phyloP scores from a whole-genome alignment of 2,888 invertebrate species.

The Eremobia ochroleuca region DNA sequence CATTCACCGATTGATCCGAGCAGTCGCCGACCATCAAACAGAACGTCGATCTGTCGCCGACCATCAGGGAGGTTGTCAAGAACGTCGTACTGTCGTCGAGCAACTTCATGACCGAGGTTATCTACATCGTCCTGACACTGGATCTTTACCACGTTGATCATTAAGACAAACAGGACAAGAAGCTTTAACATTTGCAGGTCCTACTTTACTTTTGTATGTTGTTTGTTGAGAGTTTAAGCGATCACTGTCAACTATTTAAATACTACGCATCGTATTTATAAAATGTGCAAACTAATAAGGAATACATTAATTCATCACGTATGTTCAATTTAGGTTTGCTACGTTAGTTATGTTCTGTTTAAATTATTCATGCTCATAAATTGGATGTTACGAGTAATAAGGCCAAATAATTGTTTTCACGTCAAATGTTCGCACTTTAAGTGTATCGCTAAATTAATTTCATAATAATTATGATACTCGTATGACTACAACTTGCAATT shows the following conservation, averaged over 20 bases:
- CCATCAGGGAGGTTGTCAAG: too few species aligned
- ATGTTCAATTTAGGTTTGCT: background rate
- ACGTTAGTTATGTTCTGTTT: background rate
- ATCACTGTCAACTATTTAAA: background rate
- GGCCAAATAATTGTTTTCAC: too few species aligned
- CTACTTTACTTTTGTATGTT: too few species aligned
- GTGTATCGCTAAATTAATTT: too few species aligned
- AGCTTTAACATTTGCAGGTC: slow-evolving; percentile 6
- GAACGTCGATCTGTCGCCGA: background rate
- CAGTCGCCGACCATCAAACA: background rate
- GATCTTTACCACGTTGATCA: background rate
- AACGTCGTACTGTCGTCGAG: background rate
- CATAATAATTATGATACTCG: too few species aligned
- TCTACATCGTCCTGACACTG: background rate
- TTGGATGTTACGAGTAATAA: background rate
- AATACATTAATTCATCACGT: background rate
- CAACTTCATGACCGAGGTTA: background rate
- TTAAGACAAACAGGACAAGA: background rate
- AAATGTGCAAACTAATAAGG: background rate
- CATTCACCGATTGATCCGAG: background rate
- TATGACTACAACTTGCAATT: too few species aligned
- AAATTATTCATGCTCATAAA: background rate
- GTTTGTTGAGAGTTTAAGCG: background rate
- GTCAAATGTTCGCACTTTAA: too few species aligned
- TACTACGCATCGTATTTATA: background rate